Percentiles rank a stretch among this genome's conserved stretches.
phyloP scores from a whole-genome alignment of 2,113 vertebrate species.

The Pelecanoides urinatrix region DNA sequence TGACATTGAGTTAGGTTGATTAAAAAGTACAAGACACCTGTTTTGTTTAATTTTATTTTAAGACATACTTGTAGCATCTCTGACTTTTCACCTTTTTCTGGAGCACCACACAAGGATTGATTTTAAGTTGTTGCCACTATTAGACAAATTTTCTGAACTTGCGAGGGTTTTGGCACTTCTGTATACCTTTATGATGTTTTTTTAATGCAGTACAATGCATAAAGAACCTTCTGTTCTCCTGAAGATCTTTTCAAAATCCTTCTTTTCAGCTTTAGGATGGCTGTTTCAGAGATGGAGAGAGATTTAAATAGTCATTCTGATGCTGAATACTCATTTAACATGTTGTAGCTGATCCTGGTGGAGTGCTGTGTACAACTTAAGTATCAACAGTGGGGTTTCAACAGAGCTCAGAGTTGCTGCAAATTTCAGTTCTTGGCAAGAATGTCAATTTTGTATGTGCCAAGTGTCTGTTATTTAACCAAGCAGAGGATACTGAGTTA shows the following conservation, averaged over 20 bases:
- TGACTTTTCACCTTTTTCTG: neutral
- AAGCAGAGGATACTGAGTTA: constrained; percentile 81
- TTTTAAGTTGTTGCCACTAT: neutral
- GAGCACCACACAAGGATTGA: neutral
- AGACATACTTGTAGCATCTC: neutral
- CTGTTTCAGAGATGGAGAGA: neutral
- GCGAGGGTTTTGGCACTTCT: neutral
- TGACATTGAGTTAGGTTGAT: neutral
- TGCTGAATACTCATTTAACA: constrained; percentile 40
- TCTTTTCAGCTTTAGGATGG: neutral
- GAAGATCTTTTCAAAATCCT: constrained; percentile 4
- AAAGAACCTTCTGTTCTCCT: neutral
- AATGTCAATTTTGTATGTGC: constrained; percentile 62
- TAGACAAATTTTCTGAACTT: neutral
- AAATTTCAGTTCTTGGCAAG: constrained; percentile 77
- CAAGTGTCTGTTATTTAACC: constrained; percentile 79
- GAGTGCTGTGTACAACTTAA: constrained; percentile 53
- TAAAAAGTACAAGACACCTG: neutral
- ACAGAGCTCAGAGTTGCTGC: constrained; percentile 51
- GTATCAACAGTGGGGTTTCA: constrained; percentile 58
- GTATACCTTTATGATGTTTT: neutral
- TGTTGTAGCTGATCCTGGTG: constrained; percentile 65
- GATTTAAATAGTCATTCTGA: constrained; percentile 27
- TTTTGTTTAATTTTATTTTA: neutral
- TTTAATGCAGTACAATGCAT: neutral